Evolutionary conservation across 2,113 vertebrate genomes (phyloP).

Genomic region (Oncorhynchus kisutch): DNA sequence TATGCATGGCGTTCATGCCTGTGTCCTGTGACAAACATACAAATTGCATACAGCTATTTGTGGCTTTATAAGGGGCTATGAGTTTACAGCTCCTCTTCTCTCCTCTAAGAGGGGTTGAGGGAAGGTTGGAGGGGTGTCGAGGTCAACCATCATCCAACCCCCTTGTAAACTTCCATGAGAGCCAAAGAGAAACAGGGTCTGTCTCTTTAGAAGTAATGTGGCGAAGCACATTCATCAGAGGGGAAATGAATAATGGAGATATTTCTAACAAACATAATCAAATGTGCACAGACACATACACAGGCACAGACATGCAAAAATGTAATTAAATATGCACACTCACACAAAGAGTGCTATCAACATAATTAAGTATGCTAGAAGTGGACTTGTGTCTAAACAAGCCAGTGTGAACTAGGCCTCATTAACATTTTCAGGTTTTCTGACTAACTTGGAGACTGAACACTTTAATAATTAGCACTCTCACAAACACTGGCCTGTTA

Average conservation of each 20-base stretch:
- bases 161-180: too few species aligned
- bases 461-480: slow-evolving; percentile 62
- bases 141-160: too few species aligned
- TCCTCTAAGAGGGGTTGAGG: background rate
- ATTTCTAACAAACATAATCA: background rate
- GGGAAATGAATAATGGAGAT: background rate
- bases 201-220: too few species aligned
- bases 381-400: slow-evolving; percentile 60
- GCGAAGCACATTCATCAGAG: background rate
- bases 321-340: background rate
- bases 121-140: too few species aligned
- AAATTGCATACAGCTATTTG: background rate
- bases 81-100: background rate
- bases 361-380: slow-evolving; percentile 61
- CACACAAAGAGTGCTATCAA: slow-evolving; percentile 17
- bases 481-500: background rate
- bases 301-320: background rate
- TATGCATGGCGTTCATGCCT: background rate
- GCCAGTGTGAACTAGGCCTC: slow-evolving; percentile 61
- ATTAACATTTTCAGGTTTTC: slow-evolving; percentile 68
- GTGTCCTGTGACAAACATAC: background rate
- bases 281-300: background rate
- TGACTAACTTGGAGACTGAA: slow-evolving; percentile 50
- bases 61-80: background rate
- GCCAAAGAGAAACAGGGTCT: too few species aligned